phyloP scores from a whole-genome alignment of 2,113 vertebrate genomes.

The Climacteris rufus region DNA sequence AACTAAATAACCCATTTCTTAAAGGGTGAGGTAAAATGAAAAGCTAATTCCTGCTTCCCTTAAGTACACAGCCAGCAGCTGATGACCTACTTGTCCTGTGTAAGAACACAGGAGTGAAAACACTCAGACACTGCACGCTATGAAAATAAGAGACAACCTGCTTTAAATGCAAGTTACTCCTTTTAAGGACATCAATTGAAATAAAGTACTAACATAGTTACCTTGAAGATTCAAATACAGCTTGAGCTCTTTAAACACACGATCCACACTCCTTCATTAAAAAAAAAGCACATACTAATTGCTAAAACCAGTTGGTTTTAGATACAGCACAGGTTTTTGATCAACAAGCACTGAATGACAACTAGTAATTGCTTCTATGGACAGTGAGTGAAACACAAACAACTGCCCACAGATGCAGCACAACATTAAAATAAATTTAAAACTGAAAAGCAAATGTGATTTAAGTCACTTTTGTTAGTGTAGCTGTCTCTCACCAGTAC shows the following conservation, averaged over 20 bases:
- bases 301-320: neutral
- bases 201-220: neutral
- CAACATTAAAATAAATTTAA: neutral
- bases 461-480: neutral
- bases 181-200: neutral
- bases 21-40: neutral
- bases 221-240: neutral
- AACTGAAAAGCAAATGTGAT: too few relatives aligned
- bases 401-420: neutral
- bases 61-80: neutral
- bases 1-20: neutral
- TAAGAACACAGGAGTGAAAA: neutral
- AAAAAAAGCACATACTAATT: neutral
- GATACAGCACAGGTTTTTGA: neutral
- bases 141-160: neutral
- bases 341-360: neutral
- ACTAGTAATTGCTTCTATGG: neutral
- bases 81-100: neutral
- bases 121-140: neutral
- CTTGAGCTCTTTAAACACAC: neutral
- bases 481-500: neutral
- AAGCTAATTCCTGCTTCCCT: neutral
- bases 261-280: neutral
- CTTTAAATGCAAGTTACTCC: neutral
- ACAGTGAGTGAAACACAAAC: neutral